These are phyloP conservation scores for Empis stercorea DNA, from an alignment of 2,888 invertebrate species.

Conservation along the genomic window DNA sequence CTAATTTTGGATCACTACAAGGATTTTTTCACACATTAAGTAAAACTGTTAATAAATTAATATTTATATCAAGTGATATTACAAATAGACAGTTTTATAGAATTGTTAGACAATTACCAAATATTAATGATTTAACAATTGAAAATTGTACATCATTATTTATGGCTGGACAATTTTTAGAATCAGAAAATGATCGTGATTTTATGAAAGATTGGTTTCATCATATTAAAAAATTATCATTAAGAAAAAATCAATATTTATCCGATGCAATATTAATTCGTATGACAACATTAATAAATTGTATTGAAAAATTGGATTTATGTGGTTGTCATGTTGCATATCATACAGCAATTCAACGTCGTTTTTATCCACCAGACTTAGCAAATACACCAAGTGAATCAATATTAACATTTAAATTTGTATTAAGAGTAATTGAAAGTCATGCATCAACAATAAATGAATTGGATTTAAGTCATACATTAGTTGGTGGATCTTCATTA, in stretches of 20 bases:
- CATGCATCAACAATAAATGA: slow-evolving; percentile 43
- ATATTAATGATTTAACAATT: slow-evolving; percentile 46
- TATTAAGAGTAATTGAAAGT: slow-evolving; percentile 43
- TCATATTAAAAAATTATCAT: slow-evolving; percentile 44
- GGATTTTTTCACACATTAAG: slow-evolving; percentile 46
- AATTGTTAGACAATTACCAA: slow-evolving; percentile 43
- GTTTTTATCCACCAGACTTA: slow-evolving; percentile 46
- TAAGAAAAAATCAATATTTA: slow-evolving; percentile 55
- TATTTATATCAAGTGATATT: slow-evolving; percentile 47
- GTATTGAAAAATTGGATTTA: slow-evolving; percentile 25
- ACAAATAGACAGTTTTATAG: slow-evolving; percentile 49
- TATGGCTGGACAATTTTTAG: slow-evolving; percentile 58
- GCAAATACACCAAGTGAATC: slow-evolving; percentile 46
- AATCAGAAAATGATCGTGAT: slow-evolving; percentile 44
- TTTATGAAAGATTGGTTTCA: slow-evolving; percentile 31
- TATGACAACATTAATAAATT: slow-evolving; percentile 46
- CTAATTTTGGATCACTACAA: slow-evolving; percentile 29
- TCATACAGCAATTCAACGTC: slow-evolving; percentile 51
- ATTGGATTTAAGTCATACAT: slow-evolving; percentile 52
- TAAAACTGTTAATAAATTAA: slow-evolving; percentile 42
- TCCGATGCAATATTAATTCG: slow-evolving; percentile 61
- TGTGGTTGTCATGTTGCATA: slow-evolving; percentile 54
- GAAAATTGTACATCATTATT: slow-evolving; percentile 55
- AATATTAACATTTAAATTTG: slow-evolving; percentile 56
- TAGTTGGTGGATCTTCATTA: slow-evolving; percentile 52